These are phyloP conservation scores for Emesis russula DNA, from an alignment of 2,888 invertebrate species.

Conservation along the genomic window DNA sequence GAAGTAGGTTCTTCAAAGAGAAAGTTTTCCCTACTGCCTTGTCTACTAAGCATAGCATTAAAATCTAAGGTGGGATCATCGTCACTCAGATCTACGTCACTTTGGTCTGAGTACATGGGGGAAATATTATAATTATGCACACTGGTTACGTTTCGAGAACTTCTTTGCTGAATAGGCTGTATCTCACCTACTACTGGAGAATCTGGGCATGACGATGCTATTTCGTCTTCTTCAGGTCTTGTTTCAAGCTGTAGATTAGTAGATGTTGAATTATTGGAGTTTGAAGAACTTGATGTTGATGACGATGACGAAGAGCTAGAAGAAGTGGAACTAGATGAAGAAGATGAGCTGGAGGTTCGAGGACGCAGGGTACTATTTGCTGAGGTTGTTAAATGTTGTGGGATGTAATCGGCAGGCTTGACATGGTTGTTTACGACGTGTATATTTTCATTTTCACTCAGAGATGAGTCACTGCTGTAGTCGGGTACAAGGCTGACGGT, in stretches of 20 bases:
- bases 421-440: neutral
- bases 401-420: neutral
- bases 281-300: neutral
- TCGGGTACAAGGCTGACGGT: neutral
- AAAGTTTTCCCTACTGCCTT: neutral
- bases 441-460: neutral
- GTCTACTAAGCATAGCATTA: neutral
- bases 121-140: conserved; percentile 16
- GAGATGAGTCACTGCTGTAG: neutral
- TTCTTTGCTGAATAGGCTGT: neutral
- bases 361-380: conserved; percentile 3
- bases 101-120: neutral
- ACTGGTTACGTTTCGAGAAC: neutral
- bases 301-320: conserved; percentile 15
- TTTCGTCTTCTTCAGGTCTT: no score
- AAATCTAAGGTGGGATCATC: conserved; percentile 14
- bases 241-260: no score
- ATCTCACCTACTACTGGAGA: neutral
- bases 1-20: neutral
- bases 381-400: neutral
- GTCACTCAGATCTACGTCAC: conserved; percentile 12
- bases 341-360: conserved; percentile 10
- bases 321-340: conserved; percentile 17
- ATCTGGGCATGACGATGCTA: no score
- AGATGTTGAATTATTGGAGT: neutral